Percentiles rank a stretch among this genome's conserved stretches.
Conservation (phyloP, 2,888 invertebrate genomes). For the Perizoma affinitatum region DNA sequence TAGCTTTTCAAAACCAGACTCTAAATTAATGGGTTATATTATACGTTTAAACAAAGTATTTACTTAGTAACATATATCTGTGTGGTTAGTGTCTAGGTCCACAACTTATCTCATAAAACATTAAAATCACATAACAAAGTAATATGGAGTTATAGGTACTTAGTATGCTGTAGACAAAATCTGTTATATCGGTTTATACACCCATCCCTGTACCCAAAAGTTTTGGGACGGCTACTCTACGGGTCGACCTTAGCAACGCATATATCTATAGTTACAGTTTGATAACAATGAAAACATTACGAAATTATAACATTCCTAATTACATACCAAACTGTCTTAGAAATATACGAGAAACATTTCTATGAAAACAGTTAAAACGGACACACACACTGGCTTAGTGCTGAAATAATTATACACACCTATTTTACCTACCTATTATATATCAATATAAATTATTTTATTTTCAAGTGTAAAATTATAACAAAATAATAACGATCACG, state of each 20-base stretch:
- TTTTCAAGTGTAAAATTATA: too few species aligned
- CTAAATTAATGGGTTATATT: too few species aligned
- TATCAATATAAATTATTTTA: too few species aligned
- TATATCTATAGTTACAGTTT: conserved; percentile 35
- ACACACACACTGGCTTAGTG: too few species aligned
- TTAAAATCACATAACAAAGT: conserved; percentile 47
- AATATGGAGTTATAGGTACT: conserved; percentile 48
- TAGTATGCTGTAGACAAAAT: conserved; percentile 53
- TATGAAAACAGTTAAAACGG: too few species aligned
- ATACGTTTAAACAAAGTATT: too few species aligned
- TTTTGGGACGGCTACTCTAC: conserved; percentile 55
- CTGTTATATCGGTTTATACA: conserved; percentile 67
- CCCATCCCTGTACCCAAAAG: conserved; percentile 58
- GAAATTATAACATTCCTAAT: conserved; percentile 15
- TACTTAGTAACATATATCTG: neutral
- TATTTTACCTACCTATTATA: too few species aligned
- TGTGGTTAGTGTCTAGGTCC: conserved; percentile 20
- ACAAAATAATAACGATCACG: too few species aligned
- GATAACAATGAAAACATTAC: conserved; percentile 52
- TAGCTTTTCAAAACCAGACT: too few species aligned
- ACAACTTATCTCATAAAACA: conserved; percentile 39
- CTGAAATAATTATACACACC: too few species aligned
- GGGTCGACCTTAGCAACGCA: conserved; percentile 45
- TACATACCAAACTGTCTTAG: neutral
- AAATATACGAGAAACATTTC: too few species aligned